Base-by-base conservation (phyloP, 2,113 vertebrate species). In the Oryzias curvinotus region DNA sequence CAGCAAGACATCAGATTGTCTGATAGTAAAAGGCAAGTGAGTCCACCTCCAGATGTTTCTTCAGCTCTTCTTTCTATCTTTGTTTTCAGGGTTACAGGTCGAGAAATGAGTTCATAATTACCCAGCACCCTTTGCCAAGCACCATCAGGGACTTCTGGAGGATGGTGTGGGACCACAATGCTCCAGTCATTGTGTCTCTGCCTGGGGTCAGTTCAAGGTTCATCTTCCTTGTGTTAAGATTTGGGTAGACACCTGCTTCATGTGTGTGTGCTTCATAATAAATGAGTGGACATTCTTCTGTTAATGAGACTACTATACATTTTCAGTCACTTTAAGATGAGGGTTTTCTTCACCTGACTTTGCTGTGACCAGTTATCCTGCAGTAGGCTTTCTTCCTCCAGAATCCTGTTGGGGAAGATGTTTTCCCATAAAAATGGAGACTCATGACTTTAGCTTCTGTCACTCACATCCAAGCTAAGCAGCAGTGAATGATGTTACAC, bases 131-230 rank as follows among this genome's bases (percentile, higher is more conserved):
- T 13, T 89, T 99, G 70, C 91, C 94, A 7, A 92, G 90, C 51
- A 98, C 97, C 46, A 91, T 94, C 58, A 95, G 94, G 75, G 96
- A 98, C 86, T 98, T 98, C 87, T 99, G 97, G 97, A 95, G 90
- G 78, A 98, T 98, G 96, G 93, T 98, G 64, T 98, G 96, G 97
- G 96, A 98, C 63, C 95, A 97, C 74, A 98, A 96, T 7, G 87
- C 91, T 48, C 95, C 95, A 70, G 77, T 96, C 63, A 92, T 99
- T 23, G 92, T 99, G 52, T 96, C 97, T 69, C 93, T 99, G 78
- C 93, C 87, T 14, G 60, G 50, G 80, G 87, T 89, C 25, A 86
- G 66, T 5, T 23, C 17, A 16, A 1, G 0, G 2, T 1, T 18
- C 44, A 7, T 52, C 25, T 16, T 52, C 25, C 15, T 30, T 53